These are phyloP conservation scores for Cyprinodon diabolis DNA, from an alignment of 2,797 vertebrate genomes.

Conservation along the genomic window DNA sequence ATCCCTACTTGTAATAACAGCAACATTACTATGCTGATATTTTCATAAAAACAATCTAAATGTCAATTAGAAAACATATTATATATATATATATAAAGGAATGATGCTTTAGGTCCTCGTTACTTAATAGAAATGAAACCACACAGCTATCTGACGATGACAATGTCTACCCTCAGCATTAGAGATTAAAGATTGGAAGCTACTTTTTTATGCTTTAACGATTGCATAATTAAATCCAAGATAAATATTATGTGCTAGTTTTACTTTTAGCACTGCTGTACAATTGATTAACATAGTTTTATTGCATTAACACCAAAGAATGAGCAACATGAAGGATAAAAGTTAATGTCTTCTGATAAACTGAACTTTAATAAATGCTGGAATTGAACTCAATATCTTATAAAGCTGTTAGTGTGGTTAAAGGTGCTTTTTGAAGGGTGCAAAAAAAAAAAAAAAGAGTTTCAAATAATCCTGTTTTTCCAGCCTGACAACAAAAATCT, in stretches of 20 bases:
- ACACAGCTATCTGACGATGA: background rate
- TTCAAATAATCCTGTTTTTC: slow-evolving; percentile 12
- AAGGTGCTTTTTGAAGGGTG: background rate
- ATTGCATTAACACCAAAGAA: background rate
- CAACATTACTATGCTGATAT: no score
- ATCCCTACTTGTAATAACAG: no score
- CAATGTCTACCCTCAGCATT: background rate
- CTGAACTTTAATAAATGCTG: no score
- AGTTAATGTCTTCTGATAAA: no score
- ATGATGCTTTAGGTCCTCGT: background rate
- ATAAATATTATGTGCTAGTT: background rate
- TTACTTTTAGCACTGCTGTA: background rate
- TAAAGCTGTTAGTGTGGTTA: background rate
- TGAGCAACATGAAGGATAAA: background rate
- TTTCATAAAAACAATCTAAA: background rate
- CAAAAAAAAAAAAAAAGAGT: slow-evolving; percentile 14
- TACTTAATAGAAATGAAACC: background rate
- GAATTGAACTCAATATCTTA: background rate
- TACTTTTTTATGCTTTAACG: background rate
- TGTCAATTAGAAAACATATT: no score
- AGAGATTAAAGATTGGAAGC: background rate
- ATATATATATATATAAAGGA: no score
- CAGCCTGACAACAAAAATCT: slow-evolving; percentile 21
- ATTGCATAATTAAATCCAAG: background rate
- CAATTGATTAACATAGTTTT: background rate